Evolutionary conservation across 1,140 invertebrate genomes (phyloP).

Genomic region (Drosophila persimilis): DNA sequence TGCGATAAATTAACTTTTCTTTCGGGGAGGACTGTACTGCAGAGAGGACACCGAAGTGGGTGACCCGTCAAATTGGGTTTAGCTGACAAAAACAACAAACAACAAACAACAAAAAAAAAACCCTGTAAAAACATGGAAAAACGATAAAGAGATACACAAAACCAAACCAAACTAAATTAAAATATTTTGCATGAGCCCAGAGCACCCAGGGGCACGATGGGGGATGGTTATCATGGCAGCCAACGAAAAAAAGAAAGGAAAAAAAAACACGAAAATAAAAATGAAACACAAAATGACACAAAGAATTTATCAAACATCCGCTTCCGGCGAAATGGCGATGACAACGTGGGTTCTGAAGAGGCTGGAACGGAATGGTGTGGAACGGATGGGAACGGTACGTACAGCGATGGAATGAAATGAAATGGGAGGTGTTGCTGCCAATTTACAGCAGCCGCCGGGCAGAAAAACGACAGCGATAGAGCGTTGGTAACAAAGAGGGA

Average conservation of each 20-base stretch:
- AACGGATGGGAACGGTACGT: not conserved
- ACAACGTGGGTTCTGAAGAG: not conserved
- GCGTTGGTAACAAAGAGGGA: not conserved
- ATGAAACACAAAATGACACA: conserved; percentile 59
- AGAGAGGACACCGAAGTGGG: not conserved
- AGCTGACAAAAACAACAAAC: conserved; percentile 1
- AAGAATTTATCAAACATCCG: conserved; percentile 72
- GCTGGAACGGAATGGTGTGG: not conserved
- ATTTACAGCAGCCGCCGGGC: conserved; percentile 36
- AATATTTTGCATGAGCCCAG: conserved; percentile 25
- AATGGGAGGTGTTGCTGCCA: conserved; percentile 35
- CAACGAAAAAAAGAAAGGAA: conserved; percentile 23
- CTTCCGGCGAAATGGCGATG: conserved; percentile 51
- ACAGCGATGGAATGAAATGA: not conserved
- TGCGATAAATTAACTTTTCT: conserved; percentile 44
- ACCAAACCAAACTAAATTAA: conserved; percentile 55
- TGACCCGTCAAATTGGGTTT: conserved; percentile 11
- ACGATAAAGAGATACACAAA: not conserved
- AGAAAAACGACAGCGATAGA: conserved; percentile 14
- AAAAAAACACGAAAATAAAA: conserved; percentile 36
- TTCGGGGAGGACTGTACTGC: not conserved
- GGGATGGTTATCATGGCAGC: conserved; percentile 38
- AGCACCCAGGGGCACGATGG: not conserved
- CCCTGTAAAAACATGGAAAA: too few relatives aligned
- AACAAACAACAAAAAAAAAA: conserved; percentile 1